Evolutionary conservation across 1,140 invertebrate genomes (phyloP).

Genomic region (Drosophila santomea): DNA sequence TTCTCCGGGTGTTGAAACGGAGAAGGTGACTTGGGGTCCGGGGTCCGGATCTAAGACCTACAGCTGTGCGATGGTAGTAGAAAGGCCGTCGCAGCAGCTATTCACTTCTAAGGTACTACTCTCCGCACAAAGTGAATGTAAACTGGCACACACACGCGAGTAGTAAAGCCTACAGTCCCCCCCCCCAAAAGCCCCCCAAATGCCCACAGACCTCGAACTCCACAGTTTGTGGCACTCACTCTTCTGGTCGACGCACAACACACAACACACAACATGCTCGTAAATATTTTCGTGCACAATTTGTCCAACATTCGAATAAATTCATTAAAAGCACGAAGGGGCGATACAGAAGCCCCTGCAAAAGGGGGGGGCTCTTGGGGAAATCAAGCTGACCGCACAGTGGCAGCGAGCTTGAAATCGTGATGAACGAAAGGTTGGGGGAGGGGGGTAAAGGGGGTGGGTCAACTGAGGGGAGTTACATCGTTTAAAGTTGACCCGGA

Average conservation of each 20-base stretch:
- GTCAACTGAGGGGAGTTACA: slow-evolving; percentile 23
- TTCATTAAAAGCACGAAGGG: slow-evolving; percentile 72
- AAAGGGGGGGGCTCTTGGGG: slow-evolving; percentile 17
- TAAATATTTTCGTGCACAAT: slow-evolving; percentile 82
- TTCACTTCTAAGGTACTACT: slow-evolving; percentile 78
- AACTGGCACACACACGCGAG: slow-evolving; percentile 71
- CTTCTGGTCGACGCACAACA: neutral
- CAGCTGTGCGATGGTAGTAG: slow-evolving; percentile 66
- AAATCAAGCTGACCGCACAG: slow-evolving; percentile 55
- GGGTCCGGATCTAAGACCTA: slow-evolving; percentile 55
- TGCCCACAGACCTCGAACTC: slow-evolving; percentile 3
- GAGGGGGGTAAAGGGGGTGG: neutral
- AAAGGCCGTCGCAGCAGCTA: slow-evolving; percentile 71
- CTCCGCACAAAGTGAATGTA: slow-evolving; percentile 75
- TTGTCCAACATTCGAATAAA: slow-evolving; percentile 84
- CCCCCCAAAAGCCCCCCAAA: neutral
- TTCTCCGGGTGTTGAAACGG: slow-evolving; percentile 43
- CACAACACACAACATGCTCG: slow-evolving; percentile 56
- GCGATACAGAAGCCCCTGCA: slow-evolving; percentile 16
- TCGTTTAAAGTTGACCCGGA: slow-evolving; percentile 57
- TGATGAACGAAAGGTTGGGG: neutral
- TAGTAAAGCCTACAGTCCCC: slow-evolving; percentile 9
- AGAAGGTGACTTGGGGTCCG: slow-evolving; percentile 44
- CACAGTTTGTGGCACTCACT: neutral
- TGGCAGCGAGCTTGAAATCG: slow-evolving; percentile 50